Evolutionary conservation across 2,888 invertebrate genomes (phyloP).

Genomic region (Agrochola litura): DNA sequence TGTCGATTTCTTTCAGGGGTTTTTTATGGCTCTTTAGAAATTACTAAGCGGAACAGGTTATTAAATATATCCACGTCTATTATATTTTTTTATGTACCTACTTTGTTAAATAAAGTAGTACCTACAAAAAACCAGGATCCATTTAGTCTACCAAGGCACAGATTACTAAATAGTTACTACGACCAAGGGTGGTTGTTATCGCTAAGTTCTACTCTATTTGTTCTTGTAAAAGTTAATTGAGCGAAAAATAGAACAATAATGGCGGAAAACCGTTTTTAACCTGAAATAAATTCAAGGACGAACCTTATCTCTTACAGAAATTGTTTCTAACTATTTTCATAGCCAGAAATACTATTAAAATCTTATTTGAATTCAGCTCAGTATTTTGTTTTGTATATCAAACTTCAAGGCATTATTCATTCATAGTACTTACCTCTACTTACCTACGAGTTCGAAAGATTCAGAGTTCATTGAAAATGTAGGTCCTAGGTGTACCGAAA

Average conservation of each 20-base stretch:
- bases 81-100: too few relatives aligned
- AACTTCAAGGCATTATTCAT: slow-evolving; percentile 30
- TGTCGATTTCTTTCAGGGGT: too few relatives aligned
- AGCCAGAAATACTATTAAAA: background rate
- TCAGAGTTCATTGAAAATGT: slow-evolving; percentile 37
- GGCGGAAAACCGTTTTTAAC: background rate
- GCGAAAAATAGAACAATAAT: background rate
- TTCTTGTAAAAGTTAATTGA: slow-evolving; percentile 12
- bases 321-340: background rate
- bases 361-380: background rate
- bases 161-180: too few relatives aligned
- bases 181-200: slow-evolving; percentile 11
- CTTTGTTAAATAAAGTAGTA: too few relatives aligned
- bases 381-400: slow-evolving; percentile 1
- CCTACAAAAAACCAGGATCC: background rate
- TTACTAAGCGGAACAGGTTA: too few relatives aligned
- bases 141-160: background rate
- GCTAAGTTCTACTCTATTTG: background rate
- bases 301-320: background rate
- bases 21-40: too few relatives aligned
- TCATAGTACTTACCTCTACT: too few relatives aligned
- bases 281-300: background rate
- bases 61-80: too few relatives aligned
- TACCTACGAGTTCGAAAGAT: slow-evolving; percentile 39
- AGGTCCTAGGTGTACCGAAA: slow-evolving; percentile 16